Evolutionary conservation across 2,797 vertebrate genomes (phyloP).

Genomic region (Pseudocheirus occidentalis): DNA sequence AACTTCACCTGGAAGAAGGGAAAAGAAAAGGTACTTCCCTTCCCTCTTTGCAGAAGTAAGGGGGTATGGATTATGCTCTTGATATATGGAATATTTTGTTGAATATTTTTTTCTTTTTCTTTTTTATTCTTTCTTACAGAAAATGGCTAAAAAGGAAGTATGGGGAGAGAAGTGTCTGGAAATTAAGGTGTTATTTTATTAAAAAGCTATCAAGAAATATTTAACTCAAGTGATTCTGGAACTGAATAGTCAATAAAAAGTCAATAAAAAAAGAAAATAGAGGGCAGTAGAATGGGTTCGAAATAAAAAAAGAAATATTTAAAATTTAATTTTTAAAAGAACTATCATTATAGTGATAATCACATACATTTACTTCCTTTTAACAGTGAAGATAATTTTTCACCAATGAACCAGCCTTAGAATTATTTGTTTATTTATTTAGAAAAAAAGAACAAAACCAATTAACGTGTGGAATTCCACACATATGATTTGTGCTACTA

Average conservation of each 20-base stretch:
- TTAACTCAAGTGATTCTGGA: too few species aligned
- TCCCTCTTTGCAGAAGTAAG: neutral
- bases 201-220: neutral
- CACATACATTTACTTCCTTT: neutral
- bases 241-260: too few species aligned
- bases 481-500: neutral
- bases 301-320: neutral
- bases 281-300: too few species aligned
- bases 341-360: neutral
- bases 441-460: neutral
- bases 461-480: neutral
- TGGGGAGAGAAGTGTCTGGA: neutral
- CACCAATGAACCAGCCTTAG: constrained; percentile 15
- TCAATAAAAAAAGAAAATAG: too few species aligned
- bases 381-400: neutral
- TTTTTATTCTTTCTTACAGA: neutral
- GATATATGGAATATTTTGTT: neutral
- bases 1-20: neutral
- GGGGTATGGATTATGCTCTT: neutral
- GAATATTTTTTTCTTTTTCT: neutral
- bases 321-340: neutral
- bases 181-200: neutral
- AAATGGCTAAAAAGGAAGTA: neutral
- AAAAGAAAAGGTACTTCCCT: neutral
- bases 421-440: constrained; percentile 32